These are phyloP conservation scores for Enteromius thamalakanensis DNA, from an alignment of 2,797 vertebrate species.

Conservation along the genomic window DNA sequence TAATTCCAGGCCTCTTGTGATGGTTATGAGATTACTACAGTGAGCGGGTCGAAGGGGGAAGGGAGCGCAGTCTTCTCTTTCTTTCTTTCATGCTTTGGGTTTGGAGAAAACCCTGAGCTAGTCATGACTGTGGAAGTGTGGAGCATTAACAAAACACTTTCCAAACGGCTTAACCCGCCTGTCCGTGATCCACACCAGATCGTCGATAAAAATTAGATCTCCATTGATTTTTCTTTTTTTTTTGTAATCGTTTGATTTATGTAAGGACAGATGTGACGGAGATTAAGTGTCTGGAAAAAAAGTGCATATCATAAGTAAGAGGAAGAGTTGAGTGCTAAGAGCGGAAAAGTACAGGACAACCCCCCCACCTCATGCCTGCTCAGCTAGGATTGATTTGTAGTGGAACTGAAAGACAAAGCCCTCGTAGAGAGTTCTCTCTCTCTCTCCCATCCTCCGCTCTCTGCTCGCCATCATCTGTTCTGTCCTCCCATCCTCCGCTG, in stretches of 20 bases:
- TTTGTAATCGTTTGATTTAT: background rate
- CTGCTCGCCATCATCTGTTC: slow-evolving; percentile 29
- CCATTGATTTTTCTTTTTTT: too few relatives aligned
- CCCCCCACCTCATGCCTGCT: slow-evolving; percentile 66
- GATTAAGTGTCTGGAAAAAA: background rate
- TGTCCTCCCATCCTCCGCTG: slow-evolving; percentile 45
- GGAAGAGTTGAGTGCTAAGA: slow-evolving; percentile 30
- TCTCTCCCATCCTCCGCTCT: slow-evolving; percentile 53
- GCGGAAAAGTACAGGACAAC: slow-evolving; percentile 69
- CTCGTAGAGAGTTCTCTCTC: slow-evolving; percentile 41
- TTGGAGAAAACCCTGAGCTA: slow-evolving; percentile 20
- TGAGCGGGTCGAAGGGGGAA: background rate
- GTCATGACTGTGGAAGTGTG: slow-evolving; percentile 67
- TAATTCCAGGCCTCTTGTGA: slow-evolving; percentile 66
- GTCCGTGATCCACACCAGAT: background rate
- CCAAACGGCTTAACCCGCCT: slow-evolving; percentile 10
- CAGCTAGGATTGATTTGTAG: slow-evolving; percentile 70
- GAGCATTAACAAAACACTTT: slow-evolving; percentile 71
- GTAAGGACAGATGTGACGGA: too few relatives aligned
- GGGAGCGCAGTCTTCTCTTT: background rate
- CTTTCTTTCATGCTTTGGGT: slow-evolving; percentile 30
- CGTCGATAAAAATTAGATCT: background rate
- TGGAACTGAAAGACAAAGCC: slow-evolving; percentile 74
- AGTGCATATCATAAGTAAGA: background rate
- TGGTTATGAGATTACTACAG: slow-evolving; percentile 50